Evolutionary conservation across 2,888 invertebrate genomes (phyloP), one percentile per base, ranked within the genome.

Genomic region (Himalopsyche tibetana): DNA sequence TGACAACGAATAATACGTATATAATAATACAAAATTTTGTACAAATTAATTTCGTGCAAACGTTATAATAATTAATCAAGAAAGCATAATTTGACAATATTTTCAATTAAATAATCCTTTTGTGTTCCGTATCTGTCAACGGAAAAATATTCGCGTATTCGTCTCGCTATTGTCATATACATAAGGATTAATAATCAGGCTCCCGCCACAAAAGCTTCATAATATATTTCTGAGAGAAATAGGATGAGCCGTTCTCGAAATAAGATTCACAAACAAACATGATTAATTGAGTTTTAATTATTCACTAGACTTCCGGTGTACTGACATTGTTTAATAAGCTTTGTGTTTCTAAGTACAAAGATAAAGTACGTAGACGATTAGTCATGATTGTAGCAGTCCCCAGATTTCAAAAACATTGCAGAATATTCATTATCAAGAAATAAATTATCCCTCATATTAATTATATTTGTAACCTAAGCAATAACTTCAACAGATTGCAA

Each of bases 261-360:
- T 51, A 15, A 15, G 15, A 51, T 19, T 63, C 9, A 63, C 28
- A 63, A 63, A 63, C 28, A 63, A 63, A 63, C 63, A 28, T 63
- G 63, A 63, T 63, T 63, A 63, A 63, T 63, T 28, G 63, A 63
- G 63, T 63, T 63, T 63, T 63, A 63, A 63, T 63, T 63, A 63
- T 63, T 63, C 63, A 63, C 63, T 19, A 63, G 63, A 63, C 6
- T 63, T 63, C 28, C 19, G 19, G 19, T 63, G 63, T 63, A n/a
- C 28, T 63, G 63, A 63, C 63, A 63, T 63, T 63, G 63, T 63
- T 63, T 63, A 63, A 63, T 63, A 63, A 63, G 63, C 63, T 63
- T 63, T 63, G 63, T 63, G 28, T 63, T 51, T 63, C 19, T 28
- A 63, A 63, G 63, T 63, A 63, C 19, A 63, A 63, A 63, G 63